Percentiles rank a stretch among this genome's conserved stretches.
Evolutionary conservation across 1,140 invertebrate species (phyloP).

Genomic region (Bacillus rossius): DNA sequence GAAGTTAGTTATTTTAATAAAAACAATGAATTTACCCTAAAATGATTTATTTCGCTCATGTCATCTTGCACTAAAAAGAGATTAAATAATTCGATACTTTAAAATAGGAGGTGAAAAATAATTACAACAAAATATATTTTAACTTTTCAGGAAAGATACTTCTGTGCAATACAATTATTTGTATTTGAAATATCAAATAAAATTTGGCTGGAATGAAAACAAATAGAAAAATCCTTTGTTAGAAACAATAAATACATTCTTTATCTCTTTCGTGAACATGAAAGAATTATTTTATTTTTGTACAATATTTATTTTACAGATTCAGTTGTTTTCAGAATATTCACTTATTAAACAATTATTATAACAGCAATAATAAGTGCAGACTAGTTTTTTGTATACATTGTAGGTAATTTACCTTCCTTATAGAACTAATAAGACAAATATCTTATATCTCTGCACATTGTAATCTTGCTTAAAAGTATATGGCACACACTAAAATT

Average conservation of each 20-base stretch:
- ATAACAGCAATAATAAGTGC: slow-evolving; percentile 11
- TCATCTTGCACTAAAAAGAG: too few relatives aligned
- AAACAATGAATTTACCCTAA: too few relatives aligned
- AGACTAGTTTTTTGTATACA: slow-evolving; percentile 9
- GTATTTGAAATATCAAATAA: neutral
- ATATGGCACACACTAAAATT: slow-evolving; percentile 12
- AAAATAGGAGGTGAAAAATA: too few relatives aligned
- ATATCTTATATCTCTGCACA: slow-evolving; percentile 4
- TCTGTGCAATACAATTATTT: too few relatives aligned
- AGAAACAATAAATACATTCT: neutral
- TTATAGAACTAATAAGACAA: neutral
- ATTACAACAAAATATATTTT: too few relatives aligned
- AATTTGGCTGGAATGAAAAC: neutral
- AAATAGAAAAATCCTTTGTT: neutral
- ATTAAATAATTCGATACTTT: too few relatives aligned
- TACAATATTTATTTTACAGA: slow-evolving; percentile 5
- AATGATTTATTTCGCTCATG: too few relatives aligned
- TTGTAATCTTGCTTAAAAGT: slow-evolving; percentile 7
- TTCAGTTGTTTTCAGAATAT: slow-evolving; percentile 2
- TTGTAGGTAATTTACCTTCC: neutral
- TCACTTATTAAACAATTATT: slow-evolving; percentile 3
- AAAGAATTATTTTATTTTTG: slow-evolving; percentile 6
- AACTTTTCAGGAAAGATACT: too few relatives aligned
- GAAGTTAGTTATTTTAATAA: too few relatives aligned
- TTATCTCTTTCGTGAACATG: neutral